phyloP scores from a whole-genome alignment of 2,113 vertebrate species.

The Ursus arctos region DNA sequence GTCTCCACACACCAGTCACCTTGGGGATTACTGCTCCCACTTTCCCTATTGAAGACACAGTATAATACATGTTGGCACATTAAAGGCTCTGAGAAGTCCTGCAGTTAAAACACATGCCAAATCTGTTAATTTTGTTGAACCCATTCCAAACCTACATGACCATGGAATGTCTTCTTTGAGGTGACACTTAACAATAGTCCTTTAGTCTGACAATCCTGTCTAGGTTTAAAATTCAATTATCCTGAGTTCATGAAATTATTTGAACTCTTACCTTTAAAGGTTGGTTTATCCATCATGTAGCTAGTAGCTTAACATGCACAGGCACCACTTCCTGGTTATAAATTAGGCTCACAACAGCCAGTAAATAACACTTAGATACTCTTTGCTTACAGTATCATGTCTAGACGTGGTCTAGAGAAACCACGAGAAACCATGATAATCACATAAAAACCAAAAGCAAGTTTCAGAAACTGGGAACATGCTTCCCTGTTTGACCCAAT shows the following conservation, averaged over 20 bases:
- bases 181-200: neutral
- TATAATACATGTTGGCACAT: neutral
- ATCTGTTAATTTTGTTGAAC: neutral
- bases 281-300: neutral
- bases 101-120: neutral
- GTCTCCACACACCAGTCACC: neutral
- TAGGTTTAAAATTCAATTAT: slow-evolving; percentile 2
- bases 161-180: neutral
- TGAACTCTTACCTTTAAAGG: slow-evolving; percentile 22
- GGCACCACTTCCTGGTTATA: neutral
- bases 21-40: neutral
- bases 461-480: neutral
- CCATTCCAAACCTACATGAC: neutral
- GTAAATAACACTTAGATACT: neutral
- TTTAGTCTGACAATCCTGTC: neutral
- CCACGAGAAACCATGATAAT: neutral
- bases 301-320: neutral
- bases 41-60: neutral
- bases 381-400: slow-evolving; percentile 26
- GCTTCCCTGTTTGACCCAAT: neutral
- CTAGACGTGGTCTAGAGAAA: neutral
- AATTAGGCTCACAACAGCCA: slow-evolving; percentile 33
- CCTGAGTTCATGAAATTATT: neutral
- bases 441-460: neutral
- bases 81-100: neutral